Base-by-base conservation (phyloP, 2,888 invertebrate genomes). In the Protonemura montana region DNA sequence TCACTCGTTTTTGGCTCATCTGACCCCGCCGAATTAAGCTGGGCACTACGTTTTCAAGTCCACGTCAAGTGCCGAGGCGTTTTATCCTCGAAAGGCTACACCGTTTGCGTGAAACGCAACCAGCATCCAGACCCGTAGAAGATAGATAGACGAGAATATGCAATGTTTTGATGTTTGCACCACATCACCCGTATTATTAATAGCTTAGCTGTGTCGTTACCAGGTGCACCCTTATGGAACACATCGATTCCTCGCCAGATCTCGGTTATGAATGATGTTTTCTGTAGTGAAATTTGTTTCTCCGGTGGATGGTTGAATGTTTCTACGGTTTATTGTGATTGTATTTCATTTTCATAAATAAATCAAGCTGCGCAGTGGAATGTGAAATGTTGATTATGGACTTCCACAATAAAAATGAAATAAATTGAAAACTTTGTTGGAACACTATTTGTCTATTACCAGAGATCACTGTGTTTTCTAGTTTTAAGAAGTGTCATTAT, bases 41-140 rank as follows among this genome's bases (percentile, higher is more conserved):
- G 98, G 98, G 95, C 96, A 2, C 93, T 96, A 76, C 93, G 98
- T 84, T 88, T 97, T 91, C 96, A 97, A 89, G 96, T 97, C 0
- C 96, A 98, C 90, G 94, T 98, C 59, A 97, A 97, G 90, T 97
- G 97, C 90, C 93, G 98, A 82, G 98, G 98, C 0, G 97, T 99
- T 7, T 93, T 99, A 81, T 95, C 96, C 0, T 95, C 96, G 21
- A 98, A 98, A 91, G 98, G 98, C 0, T 98, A 98, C 91, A 94
- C 98, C 88, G 91, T 95, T 3, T 87, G 88, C 28, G 86, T 88
- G 1, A 77, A 85, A 27, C 85, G 86, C 6, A 35, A 7, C 13
- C 13, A 10, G 59, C 59, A 7, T 59, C 13, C 16, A 21, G 59
- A 10, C 13, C 59, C 59, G 59, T 59, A 59, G 59, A 59, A 59